Evolutionary conservation across 2,888 invertebrate species (phyloP).

Genomic region (Rhingia campestris): DNA sequence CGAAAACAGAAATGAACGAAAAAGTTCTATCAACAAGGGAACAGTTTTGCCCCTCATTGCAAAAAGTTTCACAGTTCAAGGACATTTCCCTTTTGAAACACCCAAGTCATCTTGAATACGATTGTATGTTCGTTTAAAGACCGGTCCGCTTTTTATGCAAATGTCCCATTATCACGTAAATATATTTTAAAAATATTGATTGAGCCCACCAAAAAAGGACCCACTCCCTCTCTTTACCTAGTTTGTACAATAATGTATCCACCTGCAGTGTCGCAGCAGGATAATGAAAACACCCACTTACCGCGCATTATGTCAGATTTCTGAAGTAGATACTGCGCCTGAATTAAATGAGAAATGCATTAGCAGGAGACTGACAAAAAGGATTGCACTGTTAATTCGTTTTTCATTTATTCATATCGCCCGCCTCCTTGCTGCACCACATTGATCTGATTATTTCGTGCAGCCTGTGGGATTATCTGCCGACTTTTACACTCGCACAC

Average conservation of each 20-base stretch:
- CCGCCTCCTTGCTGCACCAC: constrained; percentile 24
- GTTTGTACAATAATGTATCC: neutral
- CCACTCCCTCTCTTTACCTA: neutral
- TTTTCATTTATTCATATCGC: constrained; percentile 49
- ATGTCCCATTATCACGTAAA: constrained; percentile 13
- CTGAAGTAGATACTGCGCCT: neutral
- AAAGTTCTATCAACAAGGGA: constrained; percentile 4
- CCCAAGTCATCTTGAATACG: neutral
- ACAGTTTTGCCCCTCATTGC: neutral
- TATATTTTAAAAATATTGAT: neutral
- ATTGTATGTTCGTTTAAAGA: constrained; percentile 8
- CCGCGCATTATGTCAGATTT: neutral
- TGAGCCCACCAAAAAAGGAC: neutral
- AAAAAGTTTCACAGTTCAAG: constrained; percentile 17
- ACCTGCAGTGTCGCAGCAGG: constrained; percentile 6
- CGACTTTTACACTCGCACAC: constrained; percentile 17
- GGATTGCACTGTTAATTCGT: constrained; percentile 46
- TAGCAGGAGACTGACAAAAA: constrained; percentile 34
- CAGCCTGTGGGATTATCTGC: constrained; percentile 37
- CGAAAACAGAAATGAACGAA: neutral
- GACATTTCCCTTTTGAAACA: neutral
- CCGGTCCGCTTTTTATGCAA: constrained; percentile 14
- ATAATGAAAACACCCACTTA: constrained; percentile 20
- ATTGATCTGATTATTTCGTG: constrained; percentile 60
- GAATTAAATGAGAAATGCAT: constrained; percentile 23